Evolutionary conservation across 2,888 invertebrate species (phyloP).

Genomic region (Patella ulyssiponensis): DNA sequence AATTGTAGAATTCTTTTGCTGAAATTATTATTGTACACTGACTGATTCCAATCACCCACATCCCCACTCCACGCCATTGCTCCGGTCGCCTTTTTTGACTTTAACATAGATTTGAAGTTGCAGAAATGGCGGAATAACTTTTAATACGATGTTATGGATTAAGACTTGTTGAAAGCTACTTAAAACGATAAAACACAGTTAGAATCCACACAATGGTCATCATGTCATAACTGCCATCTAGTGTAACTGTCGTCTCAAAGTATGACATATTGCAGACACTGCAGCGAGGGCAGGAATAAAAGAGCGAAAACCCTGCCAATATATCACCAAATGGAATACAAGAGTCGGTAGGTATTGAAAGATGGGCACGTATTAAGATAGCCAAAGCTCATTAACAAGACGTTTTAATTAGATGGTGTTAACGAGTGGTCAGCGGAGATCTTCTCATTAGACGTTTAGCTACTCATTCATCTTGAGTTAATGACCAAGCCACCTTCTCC

Average conservation of each 20-base stretch:
- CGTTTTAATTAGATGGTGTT: slow-evolving; percentile 7
- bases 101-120: too few species aligned
- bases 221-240: background rate
- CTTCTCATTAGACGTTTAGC: background rate
- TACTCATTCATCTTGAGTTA: background rate
- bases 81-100: too few species aligned
- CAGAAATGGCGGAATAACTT: too few species aligned
- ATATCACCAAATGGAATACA: background rate
- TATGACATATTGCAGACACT: background rate
- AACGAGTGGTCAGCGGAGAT: slow-evolving; percentile 4
- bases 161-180: too few species aligned
- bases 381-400: slow-evolving; percentile 4
- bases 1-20: too few species aligned
- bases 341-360: background rate
- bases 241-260: slow-evolving; percentile 1
- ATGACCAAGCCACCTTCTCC: background rate
- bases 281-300: background rate
- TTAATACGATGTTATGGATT: too few species aligned
- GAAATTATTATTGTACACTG: too few species aligned
- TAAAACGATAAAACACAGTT: too few species aligned
- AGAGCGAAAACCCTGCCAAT: background rate
- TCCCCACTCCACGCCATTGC: too few species aligned
- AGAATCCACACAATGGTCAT: background rate
- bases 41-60: too few species aligned
- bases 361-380: background rate